Evolutionary conservation across 2,888 invertebrate genomes (phyloP).

Genomic region (Halictus ligatus): DNA sequence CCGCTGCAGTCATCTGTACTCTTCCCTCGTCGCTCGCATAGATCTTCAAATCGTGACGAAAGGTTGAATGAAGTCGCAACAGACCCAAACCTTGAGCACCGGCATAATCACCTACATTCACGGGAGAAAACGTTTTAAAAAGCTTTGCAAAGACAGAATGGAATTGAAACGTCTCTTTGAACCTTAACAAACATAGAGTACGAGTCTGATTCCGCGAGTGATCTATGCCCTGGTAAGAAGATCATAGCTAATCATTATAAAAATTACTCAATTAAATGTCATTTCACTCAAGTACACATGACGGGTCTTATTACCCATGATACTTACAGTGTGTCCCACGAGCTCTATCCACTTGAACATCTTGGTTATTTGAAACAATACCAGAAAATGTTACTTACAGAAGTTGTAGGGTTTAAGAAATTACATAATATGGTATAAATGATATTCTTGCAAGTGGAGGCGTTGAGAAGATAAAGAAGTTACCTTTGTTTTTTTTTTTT

Average conservation of each 20-base stretch:
- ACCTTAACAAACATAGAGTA: conserved; percentile 35
- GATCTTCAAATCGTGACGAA: conserved; percentile 99
- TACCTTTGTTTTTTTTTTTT: too few species aligned
- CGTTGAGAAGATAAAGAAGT: too few species aligned
- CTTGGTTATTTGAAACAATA: too few species aligned
- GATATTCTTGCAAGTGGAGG: too few species aligned
- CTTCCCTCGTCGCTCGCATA: conserved; percentile 99
- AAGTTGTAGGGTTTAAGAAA: too few species aligned
- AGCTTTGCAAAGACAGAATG: background rate
- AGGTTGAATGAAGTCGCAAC: conserved; percentile 97
- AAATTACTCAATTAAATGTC: conserved; percentile 11
- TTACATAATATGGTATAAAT: too few species aligned
- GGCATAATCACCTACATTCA: conserved; percentile 89
- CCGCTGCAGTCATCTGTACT: conserved; percentile 99
- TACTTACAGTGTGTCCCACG: background rate
- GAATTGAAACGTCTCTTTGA: conserved; percentile 8
- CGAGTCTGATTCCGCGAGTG: conserved; percentile 39
- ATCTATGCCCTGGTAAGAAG: conserved; percentile 46
- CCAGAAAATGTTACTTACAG: too few species aligned
- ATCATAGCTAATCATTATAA: conserved; percentile 30
- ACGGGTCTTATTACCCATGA: background rate
- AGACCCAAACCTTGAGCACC: conserved; percentile 98
- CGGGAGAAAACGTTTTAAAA: conserved; percentile 7
- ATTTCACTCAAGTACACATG: background rate
- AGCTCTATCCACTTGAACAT: too few species aligned